Percentiles rank a stretch among this genome's conserved stretches.
phyloP scores from a whole-genome alignment of 2,797 vertebrate genomes.

The Notolepis coatsorum region DNA sequence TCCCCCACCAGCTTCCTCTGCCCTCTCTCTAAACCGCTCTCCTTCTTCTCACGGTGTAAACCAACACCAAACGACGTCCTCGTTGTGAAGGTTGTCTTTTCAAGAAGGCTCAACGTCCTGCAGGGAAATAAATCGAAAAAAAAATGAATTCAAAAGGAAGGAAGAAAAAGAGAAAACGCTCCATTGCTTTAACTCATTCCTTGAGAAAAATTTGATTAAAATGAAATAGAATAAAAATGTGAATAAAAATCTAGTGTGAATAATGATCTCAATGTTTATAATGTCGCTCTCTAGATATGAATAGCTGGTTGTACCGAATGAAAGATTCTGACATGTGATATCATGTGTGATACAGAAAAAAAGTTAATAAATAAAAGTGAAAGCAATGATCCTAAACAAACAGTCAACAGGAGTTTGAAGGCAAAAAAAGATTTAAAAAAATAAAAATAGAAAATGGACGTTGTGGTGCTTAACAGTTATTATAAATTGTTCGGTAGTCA shows the following conservation, averaged over 20 bases:
- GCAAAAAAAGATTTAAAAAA: background rate
- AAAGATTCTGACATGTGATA: too few relatives aligned
- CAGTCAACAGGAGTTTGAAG: too few relatives aligned
- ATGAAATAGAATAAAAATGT: background rate
- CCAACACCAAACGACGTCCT: slow-evolving; percentile 58
- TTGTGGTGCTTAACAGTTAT: slow-evolving; percentile 75
- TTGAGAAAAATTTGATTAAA: too few relatives aligned
- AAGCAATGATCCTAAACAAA: too few relatives aligned
- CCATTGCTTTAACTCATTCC: background rate
- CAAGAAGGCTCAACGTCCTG: slow-evolving; percentile 11
- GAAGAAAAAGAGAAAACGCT: background rate
- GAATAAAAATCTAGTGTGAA: background rate
- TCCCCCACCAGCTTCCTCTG: slow-evolving; percentile 42
- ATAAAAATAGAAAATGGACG: too few relatives aligned
- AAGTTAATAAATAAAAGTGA: background rate
- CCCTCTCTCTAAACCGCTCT: slow-evolving; percentile 51
- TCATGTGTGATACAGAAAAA: too few relatives aligned
- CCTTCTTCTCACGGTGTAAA: slow-evolving; percentile 68
- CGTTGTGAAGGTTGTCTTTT: slow-evolving; percentile 50
- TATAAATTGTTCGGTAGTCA: slow-evolving; percentile 75
- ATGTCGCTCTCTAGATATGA: too few relatives aligned
- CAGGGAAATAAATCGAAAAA: background rate
- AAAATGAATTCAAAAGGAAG: background rate
- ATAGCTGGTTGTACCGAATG: too few relatives aligned
- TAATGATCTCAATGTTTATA: slow-evolving; percentile 8